phyloP scores from a whole-genome alignment of 37 sponge, comb jelly and placozoan species.

The Lycopodina hypogea region DNA sequence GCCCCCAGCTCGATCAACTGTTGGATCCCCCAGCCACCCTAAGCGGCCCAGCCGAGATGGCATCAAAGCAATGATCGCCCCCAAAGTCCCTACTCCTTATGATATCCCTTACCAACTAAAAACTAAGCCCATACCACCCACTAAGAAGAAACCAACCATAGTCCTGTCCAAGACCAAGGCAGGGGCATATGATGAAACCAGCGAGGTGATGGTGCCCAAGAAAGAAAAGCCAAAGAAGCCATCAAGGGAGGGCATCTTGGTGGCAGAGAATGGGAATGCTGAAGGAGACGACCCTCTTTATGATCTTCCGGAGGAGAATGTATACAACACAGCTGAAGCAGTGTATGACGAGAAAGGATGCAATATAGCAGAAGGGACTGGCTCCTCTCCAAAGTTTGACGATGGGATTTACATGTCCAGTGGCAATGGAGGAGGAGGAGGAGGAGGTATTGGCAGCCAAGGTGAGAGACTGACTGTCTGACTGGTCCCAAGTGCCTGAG shows the following conservation, averaged over 20 bases:
- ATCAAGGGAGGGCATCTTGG: background rate
- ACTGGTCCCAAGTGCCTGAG: background rate
- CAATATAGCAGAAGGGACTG: background rate
- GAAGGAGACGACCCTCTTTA: background rate
- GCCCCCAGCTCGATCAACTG: too few species aligned
- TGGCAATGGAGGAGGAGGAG: background rate
- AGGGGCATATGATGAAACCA: slow-evolving; percentile 40
- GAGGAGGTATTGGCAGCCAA: background rate
- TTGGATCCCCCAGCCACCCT: background rate
- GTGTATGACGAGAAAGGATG: background rate
- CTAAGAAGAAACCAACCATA: slow-evolving; percentile 5
- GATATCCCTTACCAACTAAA: background rate
- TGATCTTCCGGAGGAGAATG: background rate
- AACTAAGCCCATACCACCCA: background rate
- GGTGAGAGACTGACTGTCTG: background rate
- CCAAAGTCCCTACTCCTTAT: background rate
- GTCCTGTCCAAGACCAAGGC: slow-evolving; percentile 2
- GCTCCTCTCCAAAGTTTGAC: slow-evolving; percentile 41
- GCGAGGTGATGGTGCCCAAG: background rate
- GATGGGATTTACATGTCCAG: slow-evolving; percentile 31
- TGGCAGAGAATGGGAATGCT: background rate
- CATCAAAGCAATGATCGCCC: background rate
- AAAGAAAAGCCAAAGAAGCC: background rate
- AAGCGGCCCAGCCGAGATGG: background rate
- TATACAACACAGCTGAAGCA: slow-evolving; percentile 2